These are phyloP conservation scores for Talpa occidentalis DNA, from an alignment of 2,113 vertebrate genomes.

Conservation along the genomic window DNA sequence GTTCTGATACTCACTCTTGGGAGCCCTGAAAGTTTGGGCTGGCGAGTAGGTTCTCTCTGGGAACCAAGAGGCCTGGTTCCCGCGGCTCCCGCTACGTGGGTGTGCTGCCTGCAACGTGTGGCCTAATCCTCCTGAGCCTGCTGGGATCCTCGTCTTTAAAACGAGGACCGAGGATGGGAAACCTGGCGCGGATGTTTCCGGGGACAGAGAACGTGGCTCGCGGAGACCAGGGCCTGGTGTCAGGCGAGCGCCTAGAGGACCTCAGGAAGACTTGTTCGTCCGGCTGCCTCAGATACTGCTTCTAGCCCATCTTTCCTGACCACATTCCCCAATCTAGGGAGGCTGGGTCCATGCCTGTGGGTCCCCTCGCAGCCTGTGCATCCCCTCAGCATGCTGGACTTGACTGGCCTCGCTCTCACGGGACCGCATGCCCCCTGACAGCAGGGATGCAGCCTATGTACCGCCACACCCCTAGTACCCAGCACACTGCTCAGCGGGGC, in stretches of 20 bases:
- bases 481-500: neutral
- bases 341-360: neutral
- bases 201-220: accelerated
- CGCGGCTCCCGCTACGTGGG: neutral
- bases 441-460: neutral
- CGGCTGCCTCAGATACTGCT: too few relatives aligned
- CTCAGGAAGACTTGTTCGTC: neutral
- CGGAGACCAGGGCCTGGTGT: neutral
- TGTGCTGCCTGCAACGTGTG: neutral
- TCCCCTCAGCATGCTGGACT: neutral
- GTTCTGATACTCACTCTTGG: neutral
- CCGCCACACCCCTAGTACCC: neutral
- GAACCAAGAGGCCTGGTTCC: neutral
- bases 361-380: too few relatives aligned
- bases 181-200: neutral
- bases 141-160: neutral
- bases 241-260: neutral
- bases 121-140: neutral
- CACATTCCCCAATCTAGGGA: neutral
- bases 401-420: neutral
- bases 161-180: neutral
- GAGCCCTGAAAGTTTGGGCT: neutral
- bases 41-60: neutral
- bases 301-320: neutral
- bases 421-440: neutral